Evolutionary conservation across 2,113 vertebrate genomes (phyloP).

Genomic region (Ptilorrhoa leucosticta): DNA sequence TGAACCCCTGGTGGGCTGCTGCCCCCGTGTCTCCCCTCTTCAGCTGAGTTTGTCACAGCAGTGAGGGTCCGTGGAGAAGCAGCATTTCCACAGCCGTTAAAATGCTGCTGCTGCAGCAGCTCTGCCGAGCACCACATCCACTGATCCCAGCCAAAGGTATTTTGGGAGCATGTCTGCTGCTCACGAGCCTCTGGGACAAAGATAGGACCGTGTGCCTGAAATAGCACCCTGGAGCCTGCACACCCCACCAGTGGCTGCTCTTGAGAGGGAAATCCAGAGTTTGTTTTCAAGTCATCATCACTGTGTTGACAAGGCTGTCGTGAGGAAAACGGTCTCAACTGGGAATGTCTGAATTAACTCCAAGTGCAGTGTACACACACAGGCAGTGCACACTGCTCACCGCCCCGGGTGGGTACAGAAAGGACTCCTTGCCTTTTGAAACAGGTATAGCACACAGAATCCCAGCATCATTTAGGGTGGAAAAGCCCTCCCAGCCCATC

Average conservation of each 20-base stretch:
- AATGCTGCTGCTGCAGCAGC: background rate
- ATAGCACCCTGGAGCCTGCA: conserved; percentile 10
- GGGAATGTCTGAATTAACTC: background rate
- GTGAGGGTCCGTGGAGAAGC: background rate
- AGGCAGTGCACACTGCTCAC: rapidly evolving
- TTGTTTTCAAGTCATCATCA: background rate
- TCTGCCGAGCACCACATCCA: background rate
- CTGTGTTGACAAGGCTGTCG: conserved; percentile 41
- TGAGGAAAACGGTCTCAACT: background rate
- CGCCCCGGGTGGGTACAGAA: rapidly evolving
- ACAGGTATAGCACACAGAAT: rapidly evolving
- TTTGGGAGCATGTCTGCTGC: background rate
- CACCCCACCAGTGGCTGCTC: conserved; percentile 7
- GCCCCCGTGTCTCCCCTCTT: rapidly evolving
- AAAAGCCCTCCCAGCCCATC: rapidly evolving
- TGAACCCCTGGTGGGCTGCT: rapidly evolving
- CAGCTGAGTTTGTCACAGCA: rapidly evolving
- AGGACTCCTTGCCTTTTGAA: background rate
- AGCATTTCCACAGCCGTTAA: rapidly evolving
- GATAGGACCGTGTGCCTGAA: background rate
- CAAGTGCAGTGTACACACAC: background rate
- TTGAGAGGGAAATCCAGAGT: background rate
- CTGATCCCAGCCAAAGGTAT: background rate
- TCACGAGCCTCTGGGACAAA: background rate
- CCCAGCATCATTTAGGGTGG: rapidly evolving